These are phyloP conservation scores for Drosophila borborema DNA, from an alignment of 2,888 invertebrate genomes.

Conservation along the genomic window DNA sequence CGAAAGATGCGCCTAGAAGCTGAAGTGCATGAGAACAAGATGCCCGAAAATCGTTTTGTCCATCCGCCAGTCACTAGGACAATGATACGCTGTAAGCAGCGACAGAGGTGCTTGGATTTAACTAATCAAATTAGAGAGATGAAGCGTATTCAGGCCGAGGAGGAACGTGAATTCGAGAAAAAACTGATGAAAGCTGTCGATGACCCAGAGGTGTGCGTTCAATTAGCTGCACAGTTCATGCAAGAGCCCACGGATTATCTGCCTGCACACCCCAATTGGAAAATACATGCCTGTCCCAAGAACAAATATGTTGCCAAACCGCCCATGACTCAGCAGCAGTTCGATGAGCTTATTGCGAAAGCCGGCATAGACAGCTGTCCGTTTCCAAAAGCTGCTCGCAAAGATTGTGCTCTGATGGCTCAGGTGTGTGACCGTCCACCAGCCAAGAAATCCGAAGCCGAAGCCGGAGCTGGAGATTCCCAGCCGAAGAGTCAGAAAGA, in stretches of 20 bases:
- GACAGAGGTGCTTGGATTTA: slow-evolving; percentile 56
- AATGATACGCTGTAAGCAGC: slow-evolving; percentile 55
- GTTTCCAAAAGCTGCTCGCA: slow-evolving; percentile 48
- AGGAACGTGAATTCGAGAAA: slow-evolving; percentile 67
- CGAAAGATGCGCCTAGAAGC: slow-evolving; percentile 68
- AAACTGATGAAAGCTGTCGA: slow-evolving; percentile 68
- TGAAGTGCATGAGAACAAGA: slow-evolving; percentile 73
- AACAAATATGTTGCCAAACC: slow-evolving; percentile 55
- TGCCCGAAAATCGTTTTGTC: slow-evolving; percentile 79
- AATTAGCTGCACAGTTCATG: slow-evolving; percentile 71
- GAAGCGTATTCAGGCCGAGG: slow-evolving; percentile 64
- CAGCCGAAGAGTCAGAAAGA: slow-evolving; percentile 14
- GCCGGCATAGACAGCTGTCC: slow-evolving; percentile 53
- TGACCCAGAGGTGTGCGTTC: slow-evolving; percentile 70
- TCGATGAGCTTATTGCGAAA: slow-evolving; percentile 28
- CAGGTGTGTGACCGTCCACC: slow-evolving; percentile 7
- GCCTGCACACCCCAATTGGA: slow-evolving; percentile 82
- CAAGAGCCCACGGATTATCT: slow-evolving; percentile 73
- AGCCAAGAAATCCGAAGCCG: background rate
- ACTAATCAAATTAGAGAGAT: slow-evolving; percentile 75
- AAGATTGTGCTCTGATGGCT: slow-evolving; percentile 54
- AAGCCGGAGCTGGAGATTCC: background rate
- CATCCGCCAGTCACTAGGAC: slow-evolving; percentile 55
- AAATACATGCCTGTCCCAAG: slow-evolving; percentile 62
- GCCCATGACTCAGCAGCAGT: slow-evolving; percentile 37